phyloP scores from a whole-genome alignment of 2,113 vertebrate genomes.

The Ammodytes marinus region DNA sequence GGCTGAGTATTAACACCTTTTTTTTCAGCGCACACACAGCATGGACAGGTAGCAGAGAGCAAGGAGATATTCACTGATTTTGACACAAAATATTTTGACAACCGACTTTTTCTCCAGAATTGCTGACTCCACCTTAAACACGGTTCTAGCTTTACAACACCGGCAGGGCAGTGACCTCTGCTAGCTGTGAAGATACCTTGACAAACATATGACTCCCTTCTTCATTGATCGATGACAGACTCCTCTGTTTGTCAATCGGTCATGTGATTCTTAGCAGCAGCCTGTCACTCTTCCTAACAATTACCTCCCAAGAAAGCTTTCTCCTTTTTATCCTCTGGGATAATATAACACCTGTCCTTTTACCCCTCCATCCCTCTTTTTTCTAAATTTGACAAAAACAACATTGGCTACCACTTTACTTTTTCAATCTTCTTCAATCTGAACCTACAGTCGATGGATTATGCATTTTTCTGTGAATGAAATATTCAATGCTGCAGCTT shows the following conservation, averaged over 20 bases:
- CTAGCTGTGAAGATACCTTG: conserved; percentile 25
- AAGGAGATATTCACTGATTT: no score
- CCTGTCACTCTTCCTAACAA: conserved; percentile 15
- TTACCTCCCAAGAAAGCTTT: not conserved
- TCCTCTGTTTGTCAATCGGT: conserved; percentile 29
- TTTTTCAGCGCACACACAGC: no score
- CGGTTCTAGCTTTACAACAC: conserved; percentile 14
- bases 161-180: conserved; percentile 34
- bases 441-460: not conserved
- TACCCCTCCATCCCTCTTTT: not conserved
- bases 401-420: not conserved
- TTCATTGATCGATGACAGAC: conserved; percentile 57
- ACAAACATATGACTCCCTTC: conserved; percentile 43
- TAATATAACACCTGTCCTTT: conserved; percentile 30
- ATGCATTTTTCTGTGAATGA: conserved; percentile 31
- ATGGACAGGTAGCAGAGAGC: no score
- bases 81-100: no score
- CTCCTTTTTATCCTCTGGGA: conserved; percentile 13
- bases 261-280: conserved; percentile 29
- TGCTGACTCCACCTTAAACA: not conserved
- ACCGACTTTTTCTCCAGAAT: no score
- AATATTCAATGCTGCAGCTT: conserved; percentile 23
- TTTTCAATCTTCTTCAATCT: conserved; percentile 14
- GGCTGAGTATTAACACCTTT: no score
- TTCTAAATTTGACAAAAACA: conserved; percentile 39